Base-by-base conservation (phyloP, 2,888 invertebrate species). In the Chrysolina americana region DNA sequence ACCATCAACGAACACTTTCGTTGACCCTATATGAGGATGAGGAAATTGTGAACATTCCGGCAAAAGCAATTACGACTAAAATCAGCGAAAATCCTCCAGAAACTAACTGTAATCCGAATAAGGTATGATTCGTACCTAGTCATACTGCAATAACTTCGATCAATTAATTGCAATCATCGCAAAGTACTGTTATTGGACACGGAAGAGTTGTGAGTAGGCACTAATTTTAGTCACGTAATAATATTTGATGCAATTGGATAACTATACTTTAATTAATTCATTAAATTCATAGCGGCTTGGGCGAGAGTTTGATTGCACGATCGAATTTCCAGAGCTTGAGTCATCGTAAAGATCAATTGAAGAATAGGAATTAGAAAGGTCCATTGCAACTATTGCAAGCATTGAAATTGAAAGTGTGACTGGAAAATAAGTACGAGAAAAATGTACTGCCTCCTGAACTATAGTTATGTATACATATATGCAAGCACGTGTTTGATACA, bases 121-220 rank as follows among this genome's bases (percentile, higher is more conserved):
- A 59, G 59, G 59, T 59, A 36, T 59, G 59, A 59, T 59, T 59
- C 15, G n/a, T 59, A n/a, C n/a, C n/a, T n/a, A n/a, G 59, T 36
- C 15, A 23, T 36, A 59, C 59, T n/a, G 59, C 17, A n/a, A n/a
- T 36, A 59, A 28, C 59, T 28, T 59, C 59, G 59, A 59, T 28
- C 59, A 56, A 23, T n/a, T 59, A 59, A 59, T 59, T 59, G 59
- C 59, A 59, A 59, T 59, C 59, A 36, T 59, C 59, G 23, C 59
- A 17, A 59, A 59, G n/a, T 59, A 59, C 59, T 15, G 59, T 59
- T 59, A 59, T 59, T 15, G 23, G n/a, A 36, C 59, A 59, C 28
- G 59, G 4, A 59, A 10, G 15, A 36, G 36, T 36, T 59, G 36
- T n/a, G 1, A 36, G 59, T n/a, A 1, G 28, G 36, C 59, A 59